Conservation (phyloP, 2,113 vertebrate genomes). For the Onychostruthus taczanowskii region DNA sequence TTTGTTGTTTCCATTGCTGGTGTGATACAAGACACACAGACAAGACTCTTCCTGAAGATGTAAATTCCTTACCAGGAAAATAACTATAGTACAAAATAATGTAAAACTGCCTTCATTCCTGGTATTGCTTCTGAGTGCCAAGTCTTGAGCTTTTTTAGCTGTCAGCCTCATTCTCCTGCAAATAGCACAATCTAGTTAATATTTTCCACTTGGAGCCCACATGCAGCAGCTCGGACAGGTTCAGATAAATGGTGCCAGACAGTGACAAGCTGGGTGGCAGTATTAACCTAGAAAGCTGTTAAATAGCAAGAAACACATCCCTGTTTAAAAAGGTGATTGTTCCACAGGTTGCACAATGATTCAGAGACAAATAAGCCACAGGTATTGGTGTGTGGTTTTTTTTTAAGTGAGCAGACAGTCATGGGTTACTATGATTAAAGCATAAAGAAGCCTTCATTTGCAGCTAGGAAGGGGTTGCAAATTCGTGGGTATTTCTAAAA, state of each 20-base stretch:
- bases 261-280: not conserved
- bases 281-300: not conserved
- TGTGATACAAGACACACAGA: not conserved
- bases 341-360: not conserved
- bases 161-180: not conserved
- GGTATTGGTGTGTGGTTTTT: not conserved
- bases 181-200: conserved; percentile 21
- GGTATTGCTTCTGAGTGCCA: not conserved
- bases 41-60: not conserved
- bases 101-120: not conserved
- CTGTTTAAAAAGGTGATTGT: not conserved
- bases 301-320: not conserved
- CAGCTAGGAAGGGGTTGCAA: not conserved
- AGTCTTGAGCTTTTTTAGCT: not conserved
- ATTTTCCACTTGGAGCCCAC: conserved; percentile 14
- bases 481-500: not conserved
- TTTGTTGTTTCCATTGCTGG: fast-evolving
- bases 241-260: not conserved
- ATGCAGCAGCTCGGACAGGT: not conserved
- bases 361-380: not conserved
- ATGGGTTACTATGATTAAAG: not conserved
- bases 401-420: not conserved
- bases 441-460: not conserved
- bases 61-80: not conserved
- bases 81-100: not conserved